Conservation (phyloP, 1,140 invertebrate species). For the Varroa destructor region DNA sequence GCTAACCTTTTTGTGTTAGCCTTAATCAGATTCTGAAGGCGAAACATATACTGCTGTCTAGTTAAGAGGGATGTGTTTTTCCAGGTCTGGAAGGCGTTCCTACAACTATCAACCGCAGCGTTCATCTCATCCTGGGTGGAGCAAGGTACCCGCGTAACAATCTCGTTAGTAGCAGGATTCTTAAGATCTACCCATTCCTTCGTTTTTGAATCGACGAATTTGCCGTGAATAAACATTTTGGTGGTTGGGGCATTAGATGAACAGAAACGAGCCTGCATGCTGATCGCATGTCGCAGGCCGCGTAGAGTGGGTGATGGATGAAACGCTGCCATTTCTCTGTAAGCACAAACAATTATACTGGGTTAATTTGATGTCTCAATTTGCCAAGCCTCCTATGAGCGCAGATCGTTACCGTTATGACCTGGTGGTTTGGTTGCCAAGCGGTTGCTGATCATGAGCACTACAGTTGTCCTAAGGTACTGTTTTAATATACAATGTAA, state of each 20-base stretch:
- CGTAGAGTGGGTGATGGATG: background rate
- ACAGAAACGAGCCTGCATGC: background rate
- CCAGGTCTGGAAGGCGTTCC: conserved; percentile 71
- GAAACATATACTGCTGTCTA: conserved; percentile 91
- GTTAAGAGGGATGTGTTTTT: conserved; percentile 78
- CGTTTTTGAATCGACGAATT: conserved; percentile 84
- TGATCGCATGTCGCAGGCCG: background rate
- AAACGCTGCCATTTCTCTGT: conserved; percentile 3
- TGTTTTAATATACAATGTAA: too few species aligned
- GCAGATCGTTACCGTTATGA: too few species aligned
- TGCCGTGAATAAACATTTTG: conserved; percentile 87
- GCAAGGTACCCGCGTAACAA: conserved; percentile 71
- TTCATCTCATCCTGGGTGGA: conserved; percentile 81
- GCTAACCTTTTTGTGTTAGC: conserved; percentile 72
- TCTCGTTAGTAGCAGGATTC: conserved; percentile 62
- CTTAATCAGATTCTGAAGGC: conserved; percentile 63
- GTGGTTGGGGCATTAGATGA: conserved; percentile 44
- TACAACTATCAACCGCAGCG: conserved; percentile 68
- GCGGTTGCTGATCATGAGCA: too few species aligned
- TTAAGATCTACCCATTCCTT: conserved; percentile 84
- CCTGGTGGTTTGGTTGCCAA: too few species aligned
- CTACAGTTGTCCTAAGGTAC: too few species aligned
- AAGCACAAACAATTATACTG: too few species aligned
- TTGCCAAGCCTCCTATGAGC: too few species aligned
- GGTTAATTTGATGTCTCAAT: too few species aligned